A percentile compares a stretch with the other conserved stretches of the same genome.
phyloP scores from a whole-genome alignment of 2,888 invertebrate species.

The Philaethria dido region DNA sequence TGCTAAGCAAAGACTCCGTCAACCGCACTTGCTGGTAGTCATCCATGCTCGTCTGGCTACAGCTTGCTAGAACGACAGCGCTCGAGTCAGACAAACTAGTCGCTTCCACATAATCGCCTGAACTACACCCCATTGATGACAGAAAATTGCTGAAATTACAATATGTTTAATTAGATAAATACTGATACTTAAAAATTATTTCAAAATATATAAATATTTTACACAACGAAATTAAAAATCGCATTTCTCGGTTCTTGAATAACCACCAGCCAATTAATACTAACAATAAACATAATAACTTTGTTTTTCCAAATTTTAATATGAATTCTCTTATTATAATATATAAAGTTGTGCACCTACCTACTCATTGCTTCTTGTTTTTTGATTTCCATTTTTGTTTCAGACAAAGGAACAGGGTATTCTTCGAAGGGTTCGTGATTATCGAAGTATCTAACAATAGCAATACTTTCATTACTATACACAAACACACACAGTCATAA shows the following conservation, averaged over 20 bases:
- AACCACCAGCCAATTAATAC: too few relatives aligned
- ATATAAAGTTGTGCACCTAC: constrained; percentile 8
- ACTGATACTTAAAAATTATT: too few relatives aligned
- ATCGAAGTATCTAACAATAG: constrained; percentile 46
- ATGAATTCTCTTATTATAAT: too few relatives aligned
- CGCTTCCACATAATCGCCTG: constrained; percentile 50
- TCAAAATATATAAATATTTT: too few relatives aligned
- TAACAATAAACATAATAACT: too few relatives aligned
- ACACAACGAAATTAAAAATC: too few relatives aligned
- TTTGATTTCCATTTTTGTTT: constrained; percentile 7
- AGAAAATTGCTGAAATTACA: constrained; percentile 50
- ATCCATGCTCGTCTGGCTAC: constrained; percentile 13
- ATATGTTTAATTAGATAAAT: too few relatives aligned
- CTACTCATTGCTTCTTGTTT: neutral
- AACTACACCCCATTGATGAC: constrained; percentile 52
- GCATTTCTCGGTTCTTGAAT: too few relatives aligned
- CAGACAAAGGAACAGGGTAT: constrained; percentile 10
- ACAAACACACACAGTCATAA: too few relatives aligned
- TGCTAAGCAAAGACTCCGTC: constrained; percentile 60
- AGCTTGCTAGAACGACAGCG: constrained; percentile 39
- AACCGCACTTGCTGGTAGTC: constrained; percentile 52
- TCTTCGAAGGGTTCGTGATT: constrained; percentile 42
- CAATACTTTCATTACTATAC: constrained; percentile 24
- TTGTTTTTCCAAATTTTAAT: too few relatives aligned
- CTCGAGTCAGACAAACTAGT: constrained; percentile 45